These are phyloP conservation scores for Gasterosteus nipponicus DNA, from an alignment of 2,113 vertebrate genomes.

Conservation along the genomic window DNA sequence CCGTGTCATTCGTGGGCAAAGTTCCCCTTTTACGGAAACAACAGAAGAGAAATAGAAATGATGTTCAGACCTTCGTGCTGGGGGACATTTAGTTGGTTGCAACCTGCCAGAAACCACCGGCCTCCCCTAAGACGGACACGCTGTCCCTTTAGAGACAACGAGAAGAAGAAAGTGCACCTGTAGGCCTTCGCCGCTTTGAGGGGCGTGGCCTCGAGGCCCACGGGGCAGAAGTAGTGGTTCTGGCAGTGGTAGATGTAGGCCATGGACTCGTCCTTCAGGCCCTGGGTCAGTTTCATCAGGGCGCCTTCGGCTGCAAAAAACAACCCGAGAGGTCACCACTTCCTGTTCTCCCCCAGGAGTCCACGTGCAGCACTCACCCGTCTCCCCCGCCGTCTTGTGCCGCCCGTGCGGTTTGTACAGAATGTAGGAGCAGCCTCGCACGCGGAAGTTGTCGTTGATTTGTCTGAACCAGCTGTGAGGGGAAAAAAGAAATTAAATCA, in stretches of 20 bases:
- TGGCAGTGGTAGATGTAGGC: conserved; percentile 99
- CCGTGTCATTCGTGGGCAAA: conserved; percentile 89
- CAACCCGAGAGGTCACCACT: neutral
- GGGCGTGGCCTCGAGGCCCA: conserved; percentile 97
- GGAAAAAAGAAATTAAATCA: neutral
- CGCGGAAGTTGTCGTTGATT: conserved; percentile 95
- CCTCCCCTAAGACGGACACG: too few relatives aligned
- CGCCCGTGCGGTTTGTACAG: conserved; percentile 98
- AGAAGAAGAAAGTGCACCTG: conserved; percentile 75
- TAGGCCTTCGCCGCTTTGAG: conserved; percentile 94
- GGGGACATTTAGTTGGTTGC: too few relatives aligned
- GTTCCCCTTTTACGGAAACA: conserved; percentile 79
- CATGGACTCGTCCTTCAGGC: conserved; percentile 93
- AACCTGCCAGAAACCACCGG: too few relatives aligned
- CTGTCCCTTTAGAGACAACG: neutral
- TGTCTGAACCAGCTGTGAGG: conserved; percentile 94
- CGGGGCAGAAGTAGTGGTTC: conserved; percentile 99
- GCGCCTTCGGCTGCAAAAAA: conserved; percentile 88
- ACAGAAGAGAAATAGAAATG: neutral
- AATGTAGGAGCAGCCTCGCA: conserved; percentile 96
- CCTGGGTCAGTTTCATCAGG: conserved; percentile 90
- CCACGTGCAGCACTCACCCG: conserved; percentile 80
- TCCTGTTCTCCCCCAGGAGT: too few relatives aligned
- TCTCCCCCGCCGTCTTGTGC: conserved; percentile 98
- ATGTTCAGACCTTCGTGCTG: too few relatives aligned